phyloP scores from a whole-genome alignment of 2,113 vertebrate species.

The Menidia beryllina region DNA sequence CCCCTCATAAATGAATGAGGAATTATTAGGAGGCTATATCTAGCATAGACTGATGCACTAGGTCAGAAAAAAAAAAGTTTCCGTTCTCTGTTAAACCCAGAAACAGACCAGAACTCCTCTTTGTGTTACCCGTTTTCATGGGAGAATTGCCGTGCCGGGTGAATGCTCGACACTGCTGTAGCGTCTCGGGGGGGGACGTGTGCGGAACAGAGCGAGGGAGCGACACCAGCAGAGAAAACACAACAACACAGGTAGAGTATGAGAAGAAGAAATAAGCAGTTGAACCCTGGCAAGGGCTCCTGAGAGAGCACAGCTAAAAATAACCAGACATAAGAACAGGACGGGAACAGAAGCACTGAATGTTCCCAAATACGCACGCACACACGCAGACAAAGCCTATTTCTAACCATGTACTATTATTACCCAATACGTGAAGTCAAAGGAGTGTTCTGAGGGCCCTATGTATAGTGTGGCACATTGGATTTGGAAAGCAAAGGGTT shows the following conservation, averaged over 20 bases:
- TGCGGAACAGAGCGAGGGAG: too few relatives aligned
- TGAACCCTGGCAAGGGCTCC: conserved; percentile 64
- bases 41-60: conserved; percentile 39
- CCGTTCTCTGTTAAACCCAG: conserved; percentile 17
- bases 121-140: conserved; percentile 23
- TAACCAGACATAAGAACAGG: conserved; percentile 67
- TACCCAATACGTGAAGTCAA: conserved; percentile 12
- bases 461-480: not conserved
- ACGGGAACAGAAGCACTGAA: conserved; percentile 66
- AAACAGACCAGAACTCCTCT: conserved; percentile 20
- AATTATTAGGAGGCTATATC: not conserved
- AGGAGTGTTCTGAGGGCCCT: not conserved
- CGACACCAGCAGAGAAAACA: conserved; percentile 16
- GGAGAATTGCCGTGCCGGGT: conserved; percentile 16
- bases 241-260: conserved; percentile 51
- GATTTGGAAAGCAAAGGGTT: conserved; percentile 2
- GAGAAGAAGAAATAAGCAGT: conserved; percentile 63
- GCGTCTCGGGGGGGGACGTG: too few relatives aligned
- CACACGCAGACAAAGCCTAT: conserved; percentile 27
- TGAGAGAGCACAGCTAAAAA: conserved; percentile 74
- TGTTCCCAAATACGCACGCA: conserved; percentile 60
- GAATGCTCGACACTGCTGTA: too few relatives aligned
- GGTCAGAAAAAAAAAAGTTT: conserved; percentile 34
- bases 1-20: not conserved
- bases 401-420: conserved; percentile 32